A percentile compares a stretch with the other conserved stretches of the same genome.
Conservation (phyloP, 2,888 invertebrate genomes). For the Standfussiana lucernea region DNA sequence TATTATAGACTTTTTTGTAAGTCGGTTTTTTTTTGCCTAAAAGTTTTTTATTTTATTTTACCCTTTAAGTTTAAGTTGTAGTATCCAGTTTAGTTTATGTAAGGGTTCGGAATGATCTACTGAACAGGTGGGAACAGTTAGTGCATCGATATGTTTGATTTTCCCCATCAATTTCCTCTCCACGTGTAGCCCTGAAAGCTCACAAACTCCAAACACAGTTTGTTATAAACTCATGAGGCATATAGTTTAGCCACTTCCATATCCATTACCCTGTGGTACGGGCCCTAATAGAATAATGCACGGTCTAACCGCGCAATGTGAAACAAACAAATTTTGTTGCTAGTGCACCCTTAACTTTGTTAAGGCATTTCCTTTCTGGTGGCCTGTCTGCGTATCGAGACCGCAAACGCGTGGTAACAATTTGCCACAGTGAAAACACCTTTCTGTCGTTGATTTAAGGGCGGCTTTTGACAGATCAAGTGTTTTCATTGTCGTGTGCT, state of each 20-base stretch:
- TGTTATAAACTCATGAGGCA: constrained; percentile 52
- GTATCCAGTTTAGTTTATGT: no score
- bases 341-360: constrained; percentile 52
- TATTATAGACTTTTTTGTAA: no score
- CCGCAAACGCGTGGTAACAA: background rate
- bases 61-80: no score
- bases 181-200: constrained; percentile 41
- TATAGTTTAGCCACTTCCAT: constrained; percentile 61
- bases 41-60: no score
- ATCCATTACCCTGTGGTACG: constrained; percentile 73
- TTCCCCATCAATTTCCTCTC: background rate
- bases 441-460: background rate
- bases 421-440: background rate
- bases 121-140: no score
- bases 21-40: no score
- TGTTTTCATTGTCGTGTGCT: background rate
- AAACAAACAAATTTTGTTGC: constrained; percentile 74
- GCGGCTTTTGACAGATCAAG: background rate
- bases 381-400: background rate
- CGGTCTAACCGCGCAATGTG: constrained; percentile 71
- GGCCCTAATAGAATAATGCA: constrained; percentile 78
- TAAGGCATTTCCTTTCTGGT: constrained; percentile 41
- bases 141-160: no score
- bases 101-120: no score
- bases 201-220: constrained; percentile 63